Base-by-base conservation (phyloP, 2,113 vertebrate species). In the Camarhynchus parvulus region DNA sequence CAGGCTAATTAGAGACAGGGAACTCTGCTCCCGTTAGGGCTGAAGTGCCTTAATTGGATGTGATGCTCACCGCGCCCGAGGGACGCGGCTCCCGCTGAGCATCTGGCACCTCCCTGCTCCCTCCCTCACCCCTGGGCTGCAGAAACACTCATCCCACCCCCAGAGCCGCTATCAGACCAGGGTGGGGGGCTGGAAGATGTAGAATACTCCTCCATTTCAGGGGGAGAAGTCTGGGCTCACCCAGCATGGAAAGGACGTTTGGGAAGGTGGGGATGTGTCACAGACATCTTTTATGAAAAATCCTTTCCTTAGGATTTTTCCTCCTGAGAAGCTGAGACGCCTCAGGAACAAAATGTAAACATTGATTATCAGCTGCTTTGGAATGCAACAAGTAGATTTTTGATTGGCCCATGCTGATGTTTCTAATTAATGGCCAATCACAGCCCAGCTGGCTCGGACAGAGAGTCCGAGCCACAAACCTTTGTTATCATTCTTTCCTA, bases 11-110 rank as follows among this genome's bases (percentile, higher is more conserved):
- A 89, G 91, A 83, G 94, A 20, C 83, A 68, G 8, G 1, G 55
- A 95, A 79, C 92, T 84, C 96, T 97, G 95, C 86, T 93, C 81
- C 69, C 55, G 3, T 64, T 96, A 55, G 1, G 74, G 91, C 47
- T 88, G 95, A 87, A 74, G 94, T 74, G 67, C 92, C 50, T 11
- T 97, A 96, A 98, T 97, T 75, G 63, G 33, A 91, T 13, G 56
- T 94, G 97, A 97, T 97, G 89, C 37, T 42, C 11, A 47, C 85
- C 89, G 64, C 30, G 52, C 13, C n/a, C 16, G 1, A 46, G 66
- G 87, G 94, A 89, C 16, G 1, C 37, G 81, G 96, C 66, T 92
- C 95, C 69, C 37, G 42, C 56, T 94, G 58, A 5, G 70, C 55
- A 37, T 56, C 82, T 89, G 53, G 11, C 53, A 55, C 53, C 30